Base-by-base conservation (phyloP, 2,797 vertebrate genomes). In the Falco concolor region DNA sequence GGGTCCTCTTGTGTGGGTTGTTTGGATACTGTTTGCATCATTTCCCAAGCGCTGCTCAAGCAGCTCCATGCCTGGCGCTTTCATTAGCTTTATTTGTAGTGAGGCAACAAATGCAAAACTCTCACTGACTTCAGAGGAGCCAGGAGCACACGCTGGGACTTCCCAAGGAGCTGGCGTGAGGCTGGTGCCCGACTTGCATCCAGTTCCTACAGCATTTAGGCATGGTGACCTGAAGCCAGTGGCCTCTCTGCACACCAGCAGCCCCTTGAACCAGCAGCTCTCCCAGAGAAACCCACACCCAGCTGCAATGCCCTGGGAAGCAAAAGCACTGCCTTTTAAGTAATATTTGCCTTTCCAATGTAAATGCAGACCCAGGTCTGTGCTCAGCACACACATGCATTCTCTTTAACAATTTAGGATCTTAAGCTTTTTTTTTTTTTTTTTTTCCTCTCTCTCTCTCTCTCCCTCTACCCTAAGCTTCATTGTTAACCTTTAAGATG, bases 401-500 rank as follows among this genome's bases (percentile, higher is more conserved):
- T 84, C 89, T 74, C 74, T 92, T 82, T 68, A 94, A 89, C 91
- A 91, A 88, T 76, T 57, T 47, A 27, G 54, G 57, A 93, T 90
- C 86, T 87, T 76, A 67, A 86, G 80, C 56, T 16, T 44, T 87
- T 36, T 56, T 74, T 20, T 78, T 64, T n/a, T 1, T 40, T 14
- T 40, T 14, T 40, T 15, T 42, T 8, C 24, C 25, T 2, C 57
- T 77, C 64, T 40, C 13, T 40, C 40, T 40, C 40, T 40, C 40
- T 40, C 42, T 44, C 9, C 24, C 25, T 2, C 57, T 77, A 60
- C 90, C 56, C 84, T 95, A 94, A 91, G 88, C 90, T 83, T 87
- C 84, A 79, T 77, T n/a, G 4, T 96, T 97, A 96, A 96, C 95
- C 96, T 97, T 96, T 96, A 89, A 92, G 91, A 95, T 34, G 49